Conservation (phyloP, 2,888 invertebrate species). For the Latheticus oryzae region DNA sequence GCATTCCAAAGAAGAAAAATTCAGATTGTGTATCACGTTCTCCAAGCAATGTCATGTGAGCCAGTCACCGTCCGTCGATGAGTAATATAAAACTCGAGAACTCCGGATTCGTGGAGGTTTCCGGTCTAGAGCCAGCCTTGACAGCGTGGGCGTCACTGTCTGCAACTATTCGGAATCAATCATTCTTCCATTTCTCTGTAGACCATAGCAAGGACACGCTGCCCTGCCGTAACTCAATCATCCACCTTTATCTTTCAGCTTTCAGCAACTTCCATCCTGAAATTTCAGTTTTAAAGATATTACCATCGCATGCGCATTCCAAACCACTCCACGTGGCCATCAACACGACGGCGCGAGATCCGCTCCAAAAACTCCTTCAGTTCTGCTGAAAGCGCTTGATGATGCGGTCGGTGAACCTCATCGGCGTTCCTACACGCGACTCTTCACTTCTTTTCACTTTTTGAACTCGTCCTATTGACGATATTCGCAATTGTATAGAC, state of each 20-base stretch:
- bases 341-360: conserved; percentile 38
- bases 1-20: background rate
- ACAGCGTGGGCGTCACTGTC: conserved; percentile 18
- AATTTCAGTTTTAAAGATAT: conserved; percentile 40
- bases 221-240: conserved; percentile 7
- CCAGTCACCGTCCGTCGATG: conserved; percentile 2
- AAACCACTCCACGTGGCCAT: conserved; percentile 50
- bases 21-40: background rate
- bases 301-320: conserved; percentile 44
- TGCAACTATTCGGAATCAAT: conserved; percentile 15
- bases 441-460: conserved; percentile 24
- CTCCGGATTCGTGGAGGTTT: conserved; percentile 29
- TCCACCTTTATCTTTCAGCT: conserved; percentile 13
- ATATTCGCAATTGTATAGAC: conserved; percentile 33
- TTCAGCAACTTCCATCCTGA: conserved; percentile 40
- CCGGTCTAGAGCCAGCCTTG: conserved; percentile 33
- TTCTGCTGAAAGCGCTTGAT: conserved; percentile 48
- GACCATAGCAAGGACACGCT: conserved; percentile 4
- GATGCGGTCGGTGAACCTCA: conserved; percentile 46
- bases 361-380: conserved; percentile 44
- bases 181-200: conserved; percentile 12
- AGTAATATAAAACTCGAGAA: conserved; percentile 15
- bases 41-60: background rate
- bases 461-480: conserved; percentile 32
- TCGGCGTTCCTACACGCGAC: conserved; percentile 31